phyloP scores from a whole-genome alignment of 2,113 vertebrate genomes.

The Rutilus rutilus region DNA sequence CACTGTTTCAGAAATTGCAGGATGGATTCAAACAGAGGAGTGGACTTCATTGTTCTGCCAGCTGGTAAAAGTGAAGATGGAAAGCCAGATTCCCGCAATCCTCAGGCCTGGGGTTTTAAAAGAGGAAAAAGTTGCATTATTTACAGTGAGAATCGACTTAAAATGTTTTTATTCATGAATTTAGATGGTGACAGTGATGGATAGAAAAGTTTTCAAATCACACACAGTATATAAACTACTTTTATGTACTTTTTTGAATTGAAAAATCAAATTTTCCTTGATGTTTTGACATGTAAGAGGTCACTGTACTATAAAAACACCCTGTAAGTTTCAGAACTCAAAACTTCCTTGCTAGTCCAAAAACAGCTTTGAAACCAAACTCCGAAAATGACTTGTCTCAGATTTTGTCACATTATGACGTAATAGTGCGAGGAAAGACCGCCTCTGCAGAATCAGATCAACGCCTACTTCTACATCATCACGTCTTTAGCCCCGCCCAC shows the following conservation, averaged over 20 bases:
- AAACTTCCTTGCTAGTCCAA: no score
- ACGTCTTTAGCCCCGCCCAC: no score
- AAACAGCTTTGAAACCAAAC: no score
- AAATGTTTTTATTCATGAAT: constrained; percentile 14
- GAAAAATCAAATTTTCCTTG: no score
- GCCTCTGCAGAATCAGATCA: no score
- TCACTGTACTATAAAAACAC: no score
- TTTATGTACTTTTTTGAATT: not conserved
- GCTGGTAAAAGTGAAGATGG: constrained; percentile 42
- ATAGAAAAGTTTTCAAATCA: not conserved
- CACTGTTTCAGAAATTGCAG: constrained; percentile 73
- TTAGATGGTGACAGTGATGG: not conserved
- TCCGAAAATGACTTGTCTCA: no score
- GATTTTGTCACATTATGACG: no score
- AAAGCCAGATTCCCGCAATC: constrained; percentile 24
- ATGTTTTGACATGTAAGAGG: no score
- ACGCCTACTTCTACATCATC: no score
- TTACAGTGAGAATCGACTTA: not conserved
- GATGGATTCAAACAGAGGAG: constrained; percentile 69
- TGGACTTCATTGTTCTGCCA: constrained; percentile 69
- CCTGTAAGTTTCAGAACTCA: no score
- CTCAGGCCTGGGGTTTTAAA: constrained; percentile 13
- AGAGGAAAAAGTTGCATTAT: constrained; percentile 8
- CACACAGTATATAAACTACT: not conserved
- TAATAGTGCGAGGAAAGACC: no score